Conservation (phyloP, 1,140 invertebrate genomes). For the Pygmarrhopalites habei region DNA sequence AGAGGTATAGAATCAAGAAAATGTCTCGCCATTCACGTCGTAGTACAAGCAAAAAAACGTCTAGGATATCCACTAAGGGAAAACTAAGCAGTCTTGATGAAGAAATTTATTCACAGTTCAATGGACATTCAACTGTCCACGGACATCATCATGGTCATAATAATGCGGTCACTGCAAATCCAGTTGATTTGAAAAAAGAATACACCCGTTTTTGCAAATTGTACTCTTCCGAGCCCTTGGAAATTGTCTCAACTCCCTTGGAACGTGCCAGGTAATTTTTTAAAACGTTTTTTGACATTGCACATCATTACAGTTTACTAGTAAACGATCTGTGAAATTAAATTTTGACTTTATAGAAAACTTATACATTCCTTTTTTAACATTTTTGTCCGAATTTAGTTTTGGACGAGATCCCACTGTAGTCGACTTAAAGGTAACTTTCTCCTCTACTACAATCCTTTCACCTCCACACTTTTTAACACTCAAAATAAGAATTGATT, state of each 20-base stretch:
- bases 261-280: conserved; percentile 35
- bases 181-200: conserved; percentile 35
- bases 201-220: conserved; percentile 36
- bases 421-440: conserved; percentile 33
- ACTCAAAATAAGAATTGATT: too few species aligned
- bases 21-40: background rate
- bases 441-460: too few species aligned
- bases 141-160: background rate
- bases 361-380: too few species aligned
- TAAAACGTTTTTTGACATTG: too few species aligned
- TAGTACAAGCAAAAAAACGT: background rate
- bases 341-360: too few species aligned
- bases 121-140: background rate
- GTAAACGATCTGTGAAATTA: too few species aligned
- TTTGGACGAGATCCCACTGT: conserved; percentile 20
- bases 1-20: too few species aligned
- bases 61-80: background rate
- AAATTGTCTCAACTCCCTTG: conserved; percentile 32
- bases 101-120: background rate
- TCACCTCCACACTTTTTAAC: too few species aligned
- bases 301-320: too few species aligned
- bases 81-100: background rate
- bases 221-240: conserved; percentile 35
- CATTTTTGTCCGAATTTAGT: too few species aligned
- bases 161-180: background rate